These are phyloP conservation scores for Parazoanthus atlanticus DNA, from an alignment of 92 coral and sea anemone genomes.

Conservation along the genomic window DNA sequence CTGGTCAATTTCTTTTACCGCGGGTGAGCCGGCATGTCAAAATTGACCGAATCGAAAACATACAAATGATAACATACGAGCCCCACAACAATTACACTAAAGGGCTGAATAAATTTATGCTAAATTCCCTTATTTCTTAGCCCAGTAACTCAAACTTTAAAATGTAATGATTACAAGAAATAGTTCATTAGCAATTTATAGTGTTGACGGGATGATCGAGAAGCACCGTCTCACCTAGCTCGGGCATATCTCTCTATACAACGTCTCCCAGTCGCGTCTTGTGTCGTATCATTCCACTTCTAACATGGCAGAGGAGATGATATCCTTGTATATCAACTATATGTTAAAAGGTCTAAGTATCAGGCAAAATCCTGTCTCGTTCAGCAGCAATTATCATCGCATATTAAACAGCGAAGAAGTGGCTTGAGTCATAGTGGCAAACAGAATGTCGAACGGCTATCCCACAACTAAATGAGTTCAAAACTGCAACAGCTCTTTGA, in stretches of 20 bases:
- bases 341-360: neutral
- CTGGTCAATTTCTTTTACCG: neutral
- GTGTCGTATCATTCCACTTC: constrained; percentile 31
- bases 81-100: neutral
- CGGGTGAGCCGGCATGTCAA: constrained; percentile 4
- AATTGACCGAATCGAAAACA: neutral
- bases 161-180: constrained; percentile 39
- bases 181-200: constrained; percentile 41
- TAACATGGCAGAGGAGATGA: neutral
- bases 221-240: constrained; percentile 13
- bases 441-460: constrained; percentile 10
- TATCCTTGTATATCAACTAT: constrained; percentile 4
- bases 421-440: constrained; percentile 24
- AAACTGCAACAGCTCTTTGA: constrained; percentile 3
- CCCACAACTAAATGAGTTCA: constrained; percentile 4
- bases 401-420: constrained; percentile 33
- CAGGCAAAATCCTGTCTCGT: neutral
- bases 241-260: constrained; percentile 35
- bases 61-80: neutral
- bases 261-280: constrained; percentile 17
- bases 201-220: constrained; percentile 35
- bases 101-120: neutral
- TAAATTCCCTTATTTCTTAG: constrained; percentile 1
- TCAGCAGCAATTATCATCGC: constrained; percentile 19
- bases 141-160: constrained; percentile 25